Evolutionary conservation across 2,113 vertebrate genomes (phyloP), one percentile per base, ranked within the genome.

Genomic region (Tragulus kanchil): DNA sequence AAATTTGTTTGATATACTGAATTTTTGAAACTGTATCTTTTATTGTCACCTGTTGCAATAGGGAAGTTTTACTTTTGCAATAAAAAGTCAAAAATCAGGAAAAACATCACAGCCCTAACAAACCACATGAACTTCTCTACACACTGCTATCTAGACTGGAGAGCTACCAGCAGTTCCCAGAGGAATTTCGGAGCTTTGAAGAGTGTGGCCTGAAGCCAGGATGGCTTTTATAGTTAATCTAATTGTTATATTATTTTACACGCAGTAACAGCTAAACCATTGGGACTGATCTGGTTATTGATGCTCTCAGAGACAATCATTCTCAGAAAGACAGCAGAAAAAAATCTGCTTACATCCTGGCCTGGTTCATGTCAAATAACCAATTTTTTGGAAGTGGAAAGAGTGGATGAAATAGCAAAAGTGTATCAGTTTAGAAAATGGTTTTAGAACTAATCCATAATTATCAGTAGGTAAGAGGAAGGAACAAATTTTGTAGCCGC

Each of bases 391-490:
- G 36, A 81, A 94, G 58, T 90, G 77, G 62, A 85, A 45, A 88
- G 26, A 62, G 23, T 87, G n/a, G 42, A 42, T 85, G 58, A 94
- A 93, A 96, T 71, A 62, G 45, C 56, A 78, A 64, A 87, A 78
- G 31, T 65, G 1, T 95, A 88, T 82, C 71, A 67, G 42, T 85
- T 92, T 75, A 71, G 48, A 8, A 94, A 92, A 21, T 85, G n/a
- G n/a, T 97, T 90, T 95, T 36, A 94, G 62, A 92, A 94, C 56
- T 87, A 89, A 95, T 78, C 48, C 92, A 36, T n/a, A 71, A 52
- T 77, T 96, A 90, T 71, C 5, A n/a, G 4, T 54, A 90, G 21
- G 36, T 52, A 85, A 67, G 56, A 89, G 52, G n/a, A 89, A 94
- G 82, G n/a, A 84, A 48, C 17, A 71, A 19, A 85, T 90, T 97